Conservation (phyloP, 2,113 vertebrate genomes). For the Isurus oxyrinchus region DNA sequence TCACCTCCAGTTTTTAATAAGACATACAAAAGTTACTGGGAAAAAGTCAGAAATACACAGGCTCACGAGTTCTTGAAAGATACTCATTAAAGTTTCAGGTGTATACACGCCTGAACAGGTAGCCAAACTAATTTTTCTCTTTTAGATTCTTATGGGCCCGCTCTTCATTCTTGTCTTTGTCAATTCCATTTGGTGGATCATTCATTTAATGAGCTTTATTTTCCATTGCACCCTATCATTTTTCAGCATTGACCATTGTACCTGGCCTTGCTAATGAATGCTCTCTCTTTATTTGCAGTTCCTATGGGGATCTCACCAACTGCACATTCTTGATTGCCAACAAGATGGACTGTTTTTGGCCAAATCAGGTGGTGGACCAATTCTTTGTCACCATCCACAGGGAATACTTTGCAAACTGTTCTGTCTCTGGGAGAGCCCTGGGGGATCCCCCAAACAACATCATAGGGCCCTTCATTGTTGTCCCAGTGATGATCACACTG, state of each 20-base stretch:
- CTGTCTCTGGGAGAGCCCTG: slow-evolving; percentile 64
- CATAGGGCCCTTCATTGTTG: slow-evolving; percentile 77
- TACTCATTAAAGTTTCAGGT: background rate
- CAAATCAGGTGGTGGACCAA: slow-evolving; percentile 74
- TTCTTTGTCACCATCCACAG: slow-evolving; percentile 79
- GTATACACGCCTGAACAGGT: background rate
- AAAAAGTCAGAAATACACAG: background rate
- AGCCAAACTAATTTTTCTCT: background rate
- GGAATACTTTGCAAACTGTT: slow-evolving; percentile 78
- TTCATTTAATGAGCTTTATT: background rate
- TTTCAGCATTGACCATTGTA: background rate
- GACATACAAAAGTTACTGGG: background rate
- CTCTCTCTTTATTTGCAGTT: slow-evolving; percentile 50
- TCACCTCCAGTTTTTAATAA: background rate
- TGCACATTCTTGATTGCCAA: slow-evolving; percentile 70
- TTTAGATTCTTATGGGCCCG: background rate
- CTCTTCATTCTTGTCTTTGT: background rate
- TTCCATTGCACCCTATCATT: background rate
- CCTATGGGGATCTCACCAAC: slow-evolving; percentile 75
- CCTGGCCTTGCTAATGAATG: background rate
- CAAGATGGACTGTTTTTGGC: slow-evolving; percentile 80
- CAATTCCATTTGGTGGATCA: background rate
- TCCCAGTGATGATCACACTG: slow-evolving; percentile 76
- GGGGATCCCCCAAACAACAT: slow-evolving; percentile 72
- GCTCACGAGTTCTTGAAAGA: background rate